Base-by-base conservation (phyloP, 2,888 invertebrate species). In the Drosophila neonasuta region DNA sequence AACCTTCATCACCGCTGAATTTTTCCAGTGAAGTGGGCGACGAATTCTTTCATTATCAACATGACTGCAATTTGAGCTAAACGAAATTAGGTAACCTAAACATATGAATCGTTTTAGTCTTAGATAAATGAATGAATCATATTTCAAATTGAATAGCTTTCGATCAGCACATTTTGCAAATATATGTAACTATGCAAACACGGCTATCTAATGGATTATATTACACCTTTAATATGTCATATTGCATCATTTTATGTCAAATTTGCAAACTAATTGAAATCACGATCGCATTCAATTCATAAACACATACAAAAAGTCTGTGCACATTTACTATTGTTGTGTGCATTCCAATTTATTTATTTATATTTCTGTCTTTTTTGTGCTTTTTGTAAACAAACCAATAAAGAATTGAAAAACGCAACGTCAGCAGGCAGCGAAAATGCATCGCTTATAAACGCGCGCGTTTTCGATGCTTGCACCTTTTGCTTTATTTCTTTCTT, bases 321-420 rank as follows among this genome's bases (percentile, higher is more conserved):
- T 55, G 41, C 51, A 44, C 10, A 46, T n/a, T 15, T 36, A 52
- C 11, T 57, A 36, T 57, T 65, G 34, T 42, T 57, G 49, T 39
- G 39, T 46, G 41, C 49, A 71, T 71, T 71, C 32, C 52, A 29
- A 32, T 10, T 60, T 57, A 41, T 50, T 60, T 41, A 41, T 15
- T 41, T 41, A 34, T 57, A 45, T 41, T 45, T 59, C 32, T 61
- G 59, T 24, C 24, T 55, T 51, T 49, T 50, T 42, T n/a, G 34
- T 62, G 60, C 13, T 41, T 73, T 54, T 52, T 62, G 73, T 78
- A 86, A 86, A 80, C 84, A 86, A 80, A 62, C 32, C 62, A 62
- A 66, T 52, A 62, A 61, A 54, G 45, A 48, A 57, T 34, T 46
- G 34, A 55, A 68, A 68, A 58, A 46, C 20, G 68, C 59, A 73